Base-by-base conservation (phyloP, 2,888 invertebrate genomes). In the Pristionchus mayeri region DNA sequence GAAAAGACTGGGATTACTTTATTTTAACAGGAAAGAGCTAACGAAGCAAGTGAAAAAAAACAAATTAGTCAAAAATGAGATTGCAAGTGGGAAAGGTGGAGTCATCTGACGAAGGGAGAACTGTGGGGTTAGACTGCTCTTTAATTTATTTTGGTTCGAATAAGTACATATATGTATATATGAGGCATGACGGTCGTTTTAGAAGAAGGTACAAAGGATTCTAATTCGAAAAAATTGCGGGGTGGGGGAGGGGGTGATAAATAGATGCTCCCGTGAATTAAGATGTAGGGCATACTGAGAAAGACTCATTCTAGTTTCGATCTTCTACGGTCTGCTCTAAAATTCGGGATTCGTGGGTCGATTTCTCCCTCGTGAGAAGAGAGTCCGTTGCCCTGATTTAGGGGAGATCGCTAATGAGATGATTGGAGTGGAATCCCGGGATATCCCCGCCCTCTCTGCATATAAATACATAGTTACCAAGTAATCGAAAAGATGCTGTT, bases 1-100 rank as follows among this genome's bases (percentile, higher is more conserved):
- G 11, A 37, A 18, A n/a, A 21, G 37, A 40, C 37, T 71, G 71
- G 71, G 71, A 71, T 71, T 71, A 71, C 40, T 40, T 16, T 71
- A 44, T 37, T 71, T 71, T 71, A 21, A 71, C 44, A 40, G 34
- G 18, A 37, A 37, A 30, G 30, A 60, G 71, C 37, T n/a, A 71
- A 57, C 7, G 71, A n/a, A n/a, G 37, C 18, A 11, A 48, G 48
- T 60, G 27, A 30, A 60, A 30, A 63, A 48, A 21, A 76, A 48
- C n/a, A 76, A 18, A 48, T 76, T 76, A 48, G 48, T 27, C 76
- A 48, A 44, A 75, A 27, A 3, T 34, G 48, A 37, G 48, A 48
- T 34, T n/a, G n/a, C 44, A 6, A 16, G n/a, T 54, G 18, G 21
- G 71, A 71, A 71, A 30, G 24, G 1, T 1, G n/a, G n/a, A n/a